Conservation (phyloP, 2,888 invertebrate species). For the Psococerastis gibbosa region DNA sequence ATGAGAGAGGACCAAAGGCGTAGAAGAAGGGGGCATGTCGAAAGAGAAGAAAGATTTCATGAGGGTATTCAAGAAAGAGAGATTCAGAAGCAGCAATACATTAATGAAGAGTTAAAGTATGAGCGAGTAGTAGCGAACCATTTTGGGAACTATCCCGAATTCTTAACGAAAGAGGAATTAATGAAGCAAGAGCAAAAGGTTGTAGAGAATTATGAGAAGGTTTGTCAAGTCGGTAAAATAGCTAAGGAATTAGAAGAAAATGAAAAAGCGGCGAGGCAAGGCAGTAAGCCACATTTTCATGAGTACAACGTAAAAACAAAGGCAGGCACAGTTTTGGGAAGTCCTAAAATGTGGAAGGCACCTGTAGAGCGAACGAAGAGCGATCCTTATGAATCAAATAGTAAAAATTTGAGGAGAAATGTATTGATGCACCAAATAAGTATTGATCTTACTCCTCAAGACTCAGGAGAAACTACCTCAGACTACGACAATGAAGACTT, state of each 20-base stretch:
- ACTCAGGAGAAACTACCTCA: constrained; percentile 35
- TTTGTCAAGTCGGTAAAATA: constrained; percentile 8
- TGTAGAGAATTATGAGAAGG: constrained; percentile 7
- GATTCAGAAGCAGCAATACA: neutral
- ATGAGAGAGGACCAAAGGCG: constrained; percentile 8
- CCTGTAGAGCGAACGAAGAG: constrained; percentile 49
- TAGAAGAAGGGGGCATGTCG: neutral
- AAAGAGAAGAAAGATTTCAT: constrained; percentile 5
- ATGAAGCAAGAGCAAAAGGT: constrained; percentile 3
- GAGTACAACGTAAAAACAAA: constrained; percentile 7
- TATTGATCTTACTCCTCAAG: constrained; percentile 65
- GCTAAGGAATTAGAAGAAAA: constrained; percentile 7
- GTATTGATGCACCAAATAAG: constrained; percentile 72
- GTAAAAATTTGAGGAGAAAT: constrained; percentile 53
- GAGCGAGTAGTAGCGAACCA: constrained; percentile 4
- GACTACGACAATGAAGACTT: constrained; percentile 51
- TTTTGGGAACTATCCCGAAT: constrained; percentile 6
- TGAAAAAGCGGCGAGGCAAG: neutral
- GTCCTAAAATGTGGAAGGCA: constrained; percentile 12
- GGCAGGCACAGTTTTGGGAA: constrained; percentile 1
- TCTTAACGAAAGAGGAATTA: neutral
- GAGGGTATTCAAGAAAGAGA: constrained; percentile 4
- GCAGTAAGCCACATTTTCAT: neutral
- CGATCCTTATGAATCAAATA: constrained; percentile 60
- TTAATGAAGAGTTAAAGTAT: neutral